Evolutionary conservation across 2,797 vertebrate genomes (phyloP), one percentile per base, ranked within the genome.

Genomic region (Cygnus olor): DNA sequence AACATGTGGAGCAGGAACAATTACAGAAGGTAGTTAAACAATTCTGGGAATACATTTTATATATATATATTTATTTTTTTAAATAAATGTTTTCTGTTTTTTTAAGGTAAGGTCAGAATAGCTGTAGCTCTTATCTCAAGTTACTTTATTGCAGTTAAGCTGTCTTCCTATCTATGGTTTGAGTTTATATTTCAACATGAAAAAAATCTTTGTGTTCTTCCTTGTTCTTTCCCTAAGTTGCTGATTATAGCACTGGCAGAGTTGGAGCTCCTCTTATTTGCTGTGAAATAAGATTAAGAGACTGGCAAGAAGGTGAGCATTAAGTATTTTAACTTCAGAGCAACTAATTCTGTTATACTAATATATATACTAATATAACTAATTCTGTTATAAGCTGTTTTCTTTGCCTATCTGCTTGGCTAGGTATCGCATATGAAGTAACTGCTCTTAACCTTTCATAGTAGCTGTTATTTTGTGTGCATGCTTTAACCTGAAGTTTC

Each of bases 221-320:
- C 32, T 88, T 89, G 14, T 83, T 92, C 42, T 79, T 30, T 79
- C 72, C 47, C 64, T 7, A 68, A 98, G 98, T 95, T 91, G 94
- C 97, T 6, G 99, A 99, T 96, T 98, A 98, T 94, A 99, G 99
- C 95, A 99, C 99, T 7, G 99, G 99, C 57, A 98, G 99, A 85
- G 99, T 99, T n/a, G 99, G 99, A 77, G 99, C 99, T 40, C 99
- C 99, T 87, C 98, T 99, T 30, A 98, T 99, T 93, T 99, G 99
- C 97, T 99, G 99, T 95, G 99, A 99, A 97, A 96, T 99, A 93
- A 98, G 98, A 96, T 97, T 99, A 40, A 97, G 98, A 94, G 99
- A 99, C 96, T 99, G 99, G 99, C 97, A 98, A 90, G 99, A 99
- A 98, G 99, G 99, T 99, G 70, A 97, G 66, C 69, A 64, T 85